phyloP scores from a whole-genome alignment of 1,140 invertebrate species.

The Drosophila nannoptera region DNA sequence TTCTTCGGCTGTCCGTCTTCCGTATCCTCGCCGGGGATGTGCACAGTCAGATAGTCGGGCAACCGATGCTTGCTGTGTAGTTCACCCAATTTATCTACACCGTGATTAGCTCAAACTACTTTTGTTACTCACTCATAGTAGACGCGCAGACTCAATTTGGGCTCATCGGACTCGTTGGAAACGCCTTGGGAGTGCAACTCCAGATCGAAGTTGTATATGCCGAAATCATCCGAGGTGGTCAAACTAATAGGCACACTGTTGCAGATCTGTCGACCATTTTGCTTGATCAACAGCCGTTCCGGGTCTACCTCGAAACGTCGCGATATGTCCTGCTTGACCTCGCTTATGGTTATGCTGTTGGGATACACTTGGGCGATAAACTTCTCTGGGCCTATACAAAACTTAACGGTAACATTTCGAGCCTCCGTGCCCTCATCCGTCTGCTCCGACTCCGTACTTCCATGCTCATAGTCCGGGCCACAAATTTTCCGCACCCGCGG shows the following conservation, averaged over 20 bases:
- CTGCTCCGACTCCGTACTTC: slow-evolving; percentile 48
- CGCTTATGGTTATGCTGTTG: slow-evolving; percentile 68
- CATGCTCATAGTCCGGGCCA: slow-evolving; percentile 11
- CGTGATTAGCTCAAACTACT: background rate
- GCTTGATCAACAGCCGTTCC: slow-evolving; percentile 45
- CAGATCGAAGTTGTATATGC: slow-evolving; percentile 68
- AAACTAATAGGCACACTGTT: slow-evolving; percentile 49
- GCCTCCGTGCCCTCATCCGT: slow-evolving; percentile 31
- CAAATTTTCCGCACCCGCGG: slow-evolving; percentile 36
- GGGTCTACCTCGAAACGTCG: slow-evolving; percentile 70
- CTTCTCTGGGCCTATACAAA: slow-evolving; percentile 54
- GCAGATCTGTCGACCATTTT: slow-evolving; percentile 40
- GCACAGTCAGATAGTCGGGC: slow-evolving; percentile 80
- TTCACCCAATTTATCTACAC: background rate
- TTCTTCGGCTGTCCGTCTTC: slow-evolving; percentile 73
- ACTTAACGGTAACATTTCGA: slow-evolving; percentile 76
- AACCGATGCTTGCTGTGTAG: slow-evolving; percentile 66
- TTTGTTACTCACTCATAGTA: slow-evolving; percentile 70
- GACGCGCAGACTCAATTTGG: slow-evolving; percentile 58
- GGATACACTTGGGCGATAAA: slow-evolving; percentile 77
- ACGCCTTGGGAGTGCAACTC: slow-evolving; percentile 22
- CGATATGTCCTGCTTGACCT: slow-evolving; percentile 71
- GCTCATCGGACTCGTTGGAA: background rate
- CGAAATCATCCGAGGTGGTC: slow-evolving; percentile 63
- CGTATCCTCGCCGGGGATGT: slow-evolving; percentile 73